Conservation (phyloP, 2,888 invertebrate species). For the Rhamnusium bicolor region DNA sequence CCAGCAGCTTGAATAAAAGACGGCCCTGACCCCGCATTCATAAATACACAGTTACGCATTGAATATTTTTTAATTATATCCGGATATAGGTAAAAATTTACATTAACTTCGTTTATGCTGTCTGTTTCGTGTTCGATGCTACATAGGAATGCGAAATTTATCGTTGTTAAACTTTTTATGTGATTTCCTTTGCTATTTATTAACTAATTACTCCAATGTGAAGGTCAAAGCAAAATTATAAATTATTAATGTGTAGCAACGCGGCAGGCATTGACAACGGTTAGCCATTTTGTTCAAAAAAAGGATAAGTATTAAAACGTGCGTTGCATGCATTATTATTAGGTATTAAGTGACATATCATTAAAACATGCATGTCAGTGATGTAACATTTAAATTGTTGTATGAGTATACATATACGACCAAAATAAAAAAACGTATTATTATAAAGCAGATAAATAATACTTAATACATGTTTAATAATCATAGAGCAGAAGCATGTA, state of each 20-base stretch:
- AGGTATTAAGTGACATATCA: no score
- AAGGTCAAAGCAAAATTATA: constrained; percentile 2
- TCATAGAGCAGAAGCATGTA: no score
- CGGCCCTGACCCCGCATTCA: not conserved
- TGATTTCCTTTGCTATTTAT: not conserved
- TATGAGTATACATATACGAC: no score
- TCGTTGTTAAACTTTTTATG: not conserved
- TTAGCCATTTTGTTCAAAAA: not conserved
- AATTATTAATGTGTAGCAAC: not conserved
- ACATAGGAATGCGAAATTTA: not conserved
- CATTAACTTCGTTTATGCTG: not conserved
- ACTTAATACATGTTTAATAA: no score
- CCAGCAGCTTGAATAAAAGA: no score
- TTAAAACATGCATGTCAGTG: no score
- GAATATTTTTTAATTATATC: not conserved
- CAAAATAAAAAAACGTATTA: no score
- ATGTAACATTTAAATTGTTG: no score
- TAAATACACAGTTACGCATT: not conserved
- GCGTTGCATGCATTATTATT: no score
- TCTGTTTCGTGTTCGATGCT: not conserved
- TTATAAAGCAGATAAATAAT: no score
- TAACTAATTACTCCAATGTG: not conserved
- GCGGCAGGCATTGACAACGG: not conserved
- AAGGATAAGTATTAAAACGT: not conserved
- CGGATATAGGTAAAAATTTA: not conserved